Percentiles rank a stretch among this genome's conserved stretches.
Conservation (phyloP, 2,113 vertebrate species). For the Mastomys natalensis region DNA sequence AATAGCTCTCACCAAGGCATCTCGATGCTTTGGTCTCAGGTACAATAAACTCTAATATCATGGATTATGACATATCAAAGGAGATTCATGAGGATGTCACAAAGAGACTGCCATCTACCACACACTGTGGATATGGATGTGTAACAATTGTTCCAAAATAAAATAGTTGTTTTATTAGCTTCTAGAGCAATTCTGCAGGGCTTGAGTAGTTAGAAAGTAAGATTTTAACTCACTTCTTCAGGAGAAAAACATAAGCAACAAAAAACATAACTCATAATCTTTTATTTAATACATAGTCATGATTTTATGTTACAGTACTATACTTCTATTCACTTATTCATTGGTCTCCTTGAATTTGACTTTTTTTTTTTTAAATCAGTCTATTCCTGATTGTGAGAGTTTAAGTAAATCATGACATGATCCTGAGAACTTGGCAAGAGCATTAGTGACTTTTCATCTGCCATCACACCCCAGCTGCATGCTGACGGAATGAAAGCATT, state of each 20-base stretch:
- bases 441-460: conserved; percentile 83
- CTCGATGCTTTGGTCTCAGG: neutral
- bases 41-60: conserved; percentile 46
- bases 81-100: conserved; percentile 64
- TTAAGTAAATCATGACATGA: conserved; percentile 85
- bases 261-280: conserved; percentile 74
- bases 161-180: conserved; percentile 71
- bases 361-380: conserved; percentile 72
- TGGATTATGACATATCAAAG: conserved; percentile 42
- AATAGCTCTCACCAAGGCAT: neutral
- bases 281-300: conserved; percentile 67
- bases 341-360: conserved; percentile 70
- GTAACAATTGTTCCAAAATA: conserved; percentile 74
- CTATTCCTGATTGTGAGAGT: conserved; percentile 76
- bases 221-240: conserved; percentile 80
- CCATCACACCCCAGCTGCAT: conserved; percentile 79
- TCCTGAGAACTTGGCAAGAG: conserved; percentile 83
- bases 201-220: conserved; percentile 72
- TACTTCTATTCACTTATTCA: conserved; percentile 73
- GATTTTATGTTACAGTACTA: conserved; percentile 80
- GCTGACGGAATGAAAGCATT: conserved; percentile 78
- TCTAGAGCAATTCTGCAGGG: conserved; percentile 73
- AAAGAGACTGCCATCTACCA: conserved; percentile 32
- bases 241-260: conserved; percentile 69
- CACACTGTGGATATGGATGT: conserved; percentile 44